Percentiles rank a stretch among this genome's conserved stretches.
Evolutionary conservation across 2,888 invertebrate genomes (phyloP).

Genomic region (Pharmacophagus antenor): DNA sequence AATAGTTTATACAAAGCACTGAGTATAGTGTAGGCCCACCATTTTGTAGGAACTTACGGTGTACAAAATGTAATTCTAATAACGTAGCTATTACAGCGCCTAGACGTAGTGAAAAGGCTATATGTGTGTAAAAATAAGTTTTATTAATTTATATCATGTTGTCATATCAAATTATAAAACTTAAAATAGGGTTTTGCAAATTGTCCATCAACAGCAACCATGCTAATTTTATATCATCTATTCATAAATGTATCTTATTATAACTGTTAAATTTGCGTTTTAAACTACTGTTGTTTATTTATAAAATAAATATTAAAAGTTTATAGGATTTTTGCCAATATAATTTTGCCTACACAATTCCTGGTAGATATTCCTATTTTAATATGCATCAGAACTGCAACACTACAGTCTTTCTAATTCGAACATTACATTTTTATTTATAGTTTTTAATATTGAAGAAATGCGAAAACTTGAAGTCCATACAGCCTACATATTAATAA

Average conservation of each 20-base stretch:
- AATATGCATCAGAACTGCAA: background rate
- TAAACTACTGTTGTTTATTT: background rate
- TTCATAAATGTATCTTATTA: background rate
- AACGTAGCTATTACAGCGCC: conserved; percentile 28
- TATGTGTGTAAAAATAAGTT: conserved; percentile 21
- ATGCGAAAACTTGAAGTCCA: background rate
- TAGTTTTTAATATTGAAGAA: background rate
- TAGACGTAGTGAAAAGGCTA: conserved; percentile 23
- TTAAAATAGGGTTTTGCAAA: background rate
- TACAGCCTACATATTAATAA: background rate
- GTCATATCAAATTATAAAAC: background rate
- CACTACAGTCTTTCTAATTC: no score
- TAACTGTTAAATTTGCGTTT: background rate
- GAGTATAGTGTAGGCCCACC: conserved; percentile 55
- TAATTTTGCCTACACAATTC: no score
- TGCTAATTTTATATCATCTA: background rate
- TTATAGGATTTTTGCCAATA: no score
- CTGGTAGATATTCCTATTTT: background rate
- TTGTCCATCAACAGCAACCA: background rate
- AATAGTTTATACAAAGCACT: conserved; percentile 61
- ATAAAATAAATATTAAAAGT: background rate
- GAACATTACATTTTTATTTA: background rate
- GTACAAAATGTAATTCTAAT: conserved; percentile 25
- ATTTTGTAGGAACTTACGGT: conserved; percentile 42
- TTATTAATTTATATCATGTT: conserved; percentile 7